phyloP scores from a whole-genome alignment of 2,113 vertebrate species.

The Amazona vittata region DNA sequence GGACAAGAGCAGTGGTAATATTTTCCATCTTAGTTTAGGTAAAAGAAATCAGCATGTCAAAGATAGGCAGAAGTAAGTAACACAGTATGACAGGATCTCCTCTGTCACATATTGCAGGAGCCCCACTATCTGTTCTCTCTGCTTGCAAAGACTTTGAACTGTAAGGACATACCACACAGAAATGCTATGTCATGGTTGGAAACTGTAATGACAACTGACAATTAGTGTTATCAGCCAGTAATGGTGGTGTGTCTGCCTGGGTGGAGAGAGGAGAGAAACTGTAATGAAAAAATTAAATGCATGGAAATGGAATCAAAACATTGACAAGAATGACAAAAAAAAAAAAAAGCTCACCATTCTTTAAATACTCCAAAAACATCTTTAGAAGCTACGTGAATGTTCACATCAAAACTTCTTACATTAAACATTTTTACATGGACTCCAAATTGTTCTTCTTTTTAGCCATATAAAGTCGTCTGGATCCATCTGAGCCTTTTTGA shows the following conservation, averaged over 20 bases:
- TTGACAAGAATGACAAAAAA: neutral
- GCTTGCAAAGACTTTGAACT: neutral
- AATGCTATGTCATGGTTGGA: neutral
- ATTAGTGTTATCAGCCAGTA: neutral
- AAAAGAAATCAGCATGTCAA: neutral
- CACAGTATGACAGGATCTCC: neutral
- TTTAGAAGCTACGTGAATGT: neutral
- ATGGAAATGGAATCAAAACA: neutral
- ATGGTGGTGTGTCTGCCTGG: neutral
- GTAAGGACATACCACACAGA: neutral
- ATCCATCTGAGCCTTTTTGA: neutral
- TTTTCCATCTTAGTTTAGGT: neutral
- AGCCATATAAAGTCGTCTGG: neutral
- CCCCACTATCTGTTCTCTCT: neutral
- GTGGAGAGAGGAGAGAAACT: neutral
- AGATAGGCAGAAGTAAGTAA: neutral
- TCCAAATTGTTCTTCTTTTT: neutral
- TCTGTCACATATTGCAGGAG: neutral
- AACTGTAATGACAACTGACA: neutral
- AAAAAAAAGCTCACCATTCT: neutral
- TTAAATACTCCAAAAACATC: neutral
- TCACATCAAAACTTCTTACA: neutral
- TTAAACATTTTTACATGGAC: neutral
- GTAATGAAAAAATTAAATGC: neutral
- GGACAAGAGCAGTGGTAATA: neutral